These are phyloP conservation scores for Spongilla lacustris DNA, from an alignment of 37 sponge, comb jelly and placozoan genomes.

Conservation along the genomic window DNA sequence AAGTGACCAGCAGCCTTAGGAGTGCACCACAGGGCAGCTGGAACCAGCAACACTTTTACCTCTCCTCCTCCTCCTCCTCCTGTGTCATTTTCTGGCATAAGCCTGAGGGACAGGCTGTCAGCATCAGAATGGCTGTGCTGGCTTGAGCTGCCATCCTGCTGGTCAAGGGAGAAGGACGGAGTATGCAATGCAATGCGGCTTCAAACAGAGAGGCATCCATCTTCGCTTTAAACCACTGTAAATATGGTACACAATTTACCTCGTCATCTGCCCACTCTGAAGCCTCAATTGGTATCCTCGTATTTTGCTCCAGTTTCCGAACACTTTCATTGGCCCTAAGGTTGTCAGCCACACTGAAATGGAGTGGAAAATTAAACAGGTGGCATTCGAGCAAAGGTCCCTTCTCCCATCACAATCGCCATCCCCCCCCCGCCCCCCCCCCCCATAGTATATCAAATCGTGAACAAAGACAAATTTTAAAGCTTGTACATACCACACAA, in stretches of 20 bases:
- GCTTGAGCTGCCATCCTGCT: neutral
- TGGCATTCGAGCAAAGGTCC: too few relatives aligned
- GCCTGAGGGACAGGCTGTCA: neutral
- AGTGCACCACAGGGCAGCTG: constrained; percentile 68
- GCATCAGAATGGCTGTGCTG: neutral
- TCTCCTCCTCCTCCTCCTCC: neutral
- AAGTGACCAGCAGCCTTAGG: constrained; percentile 61
- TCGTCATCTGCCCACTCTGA: neutral
- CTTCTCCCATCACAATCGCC: too few relatives aligned
- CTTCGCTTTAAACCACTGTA: too few relatives aligned
- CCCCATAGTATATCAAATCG: too few relatives aligned
- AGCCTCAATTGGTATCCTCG: neutral
- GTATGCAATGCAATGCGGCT: too few relatives aligned
- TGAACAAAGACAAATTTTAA: too few relatives aligned
- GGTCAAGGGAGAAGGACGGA: neutral
- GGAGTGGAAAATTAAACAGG: too few relatives aligned
- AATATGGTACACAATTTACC: neutral
- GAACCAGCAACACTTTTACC: constrained; percentile 20
- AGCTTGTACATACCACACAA: too few relatives aligned
- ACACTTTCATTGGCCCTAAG: neutral
- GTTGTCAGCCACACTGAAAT: neutral
- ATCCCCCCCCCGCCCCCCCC: too few relatives aligned
- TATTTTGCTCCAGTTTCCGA: neutral
- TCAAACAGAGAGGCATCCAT: too few relatives aligned
- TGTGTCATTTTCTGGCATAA: neutral